Percentiles rank a stretch among this genome's conserved stretches.
phyloP scores from a whole-genome alignment of 2,113 vertebrate genomes.

The Serranochromis macrocephalus region DNA sequence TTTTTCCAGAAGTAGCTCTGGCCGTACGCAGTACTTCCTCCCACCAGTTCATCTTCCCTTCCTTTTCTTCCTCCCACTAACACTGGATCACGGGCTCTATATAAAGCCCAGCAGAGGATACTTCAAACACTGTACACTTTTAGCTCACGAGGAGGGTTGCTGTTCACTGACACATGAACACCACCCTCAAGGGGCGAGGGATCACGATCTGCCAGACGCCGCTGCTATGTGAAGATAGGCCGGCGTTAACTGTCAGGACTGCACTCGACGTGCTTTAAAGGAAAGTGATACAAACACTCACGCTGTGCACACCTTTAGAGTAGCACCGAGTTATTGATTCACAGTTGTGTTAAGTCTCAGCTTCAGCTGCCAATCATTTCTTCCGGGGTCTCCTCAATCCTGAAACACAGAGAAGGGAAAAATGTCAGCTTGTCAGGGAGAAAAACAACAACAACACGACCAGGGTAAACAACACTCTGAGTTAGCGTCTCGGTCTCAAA shows the following conservation, averaged over 20 bases:
- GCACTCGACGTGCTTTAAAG: background rate
- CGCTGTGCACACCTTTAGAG: constrained; percentile 45
- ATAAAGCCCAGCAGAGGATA: constrained; percentile 32
- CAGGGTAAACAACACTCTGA: background rate
- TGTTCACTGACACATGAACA: background rate
- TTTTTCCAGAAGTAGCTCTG: constrained; percentile 43
- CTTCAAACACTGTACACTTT: constrained; percentile 29
- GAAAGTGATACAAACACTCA: background rate
- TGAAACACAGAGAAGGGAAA: constrained; percentile 29
- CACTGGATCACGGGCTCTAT: constrained; percentile 29
- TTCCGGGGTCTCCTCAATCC: constrained; percentile 32
- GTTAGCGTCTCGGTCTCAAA: background rate
- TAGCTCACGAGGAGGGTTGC: background rate
- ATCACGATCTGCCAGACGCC: constrained; percentile 7
- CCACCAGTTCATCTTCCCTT: constrained; percentile 38
- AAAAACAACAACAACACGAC: background rate
- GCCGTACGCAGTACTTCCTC: constrained; percentile 27
- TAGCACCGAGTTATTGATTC: constrained; percentile 55
- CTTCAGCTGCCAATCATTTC: constrained; percentile 56
- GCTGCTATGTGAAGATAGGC: constrained; percentile 23
- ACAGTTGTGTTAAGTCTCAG: constrained; percentile 49
- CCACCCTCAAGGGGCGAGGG: background rate
- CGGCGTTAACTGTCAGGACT: background rate
- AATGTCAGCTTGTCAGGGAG: constrained; percentile 1
- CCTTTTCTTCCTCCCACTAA: constrained; percentile 28